Evolutionary conservation across 2,113 vertebrate species (phyloP), one percentile per base, ranked within the genome.

Genomic region (Synchiropus splendidus): DNA sequence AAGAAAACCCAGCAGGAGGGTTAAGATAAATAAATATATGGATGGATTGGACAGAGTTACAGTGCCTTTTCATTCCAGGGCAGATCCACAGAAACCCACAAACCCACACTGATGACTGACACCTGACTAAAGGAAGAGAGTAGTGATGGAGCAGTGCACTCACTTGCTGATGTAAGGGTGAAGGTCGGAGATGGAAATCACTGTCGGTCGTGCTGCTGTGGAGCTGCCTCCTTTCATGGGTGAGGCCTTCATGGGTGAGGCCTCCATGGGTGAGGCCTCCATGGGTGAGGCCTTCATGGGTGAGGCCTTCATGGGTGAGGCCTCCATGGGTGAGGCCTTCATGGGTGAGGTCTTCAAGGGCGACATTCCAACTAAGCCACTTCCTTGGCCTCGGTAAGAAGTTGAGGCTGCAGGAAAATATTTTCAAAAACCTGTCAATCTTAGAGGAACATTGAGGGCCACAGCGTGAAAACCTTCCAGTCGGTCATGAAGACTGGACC

Each of bases 151-250:
- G 21, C 21, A 27, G 21, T n/a, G 2, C 4, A 78, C 80, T 52
- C 47, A 83, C 92, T 86, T 93, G 45, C 83, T 88, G 1, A 87
- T 85, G 74, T 95, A 93, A 0, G 90, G 92, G 62, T 89, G 91
- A 57, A 96, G 77, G 51, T 75, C 69, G 45, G 84, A 72, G 18
- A 96, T 91, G 0, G 88, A 86, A 4, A 90, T 80, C 16, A 89
- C 5, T 63, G 78, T 15, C 74, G 87, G 86, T 84, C 6, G 75
- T 54, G 42, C 48, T 77, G 16, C 39, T 0, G 0, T 15, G 9
- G 12, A 10, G 61, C 46, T 1, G 61, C 48, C 10, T 1, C 45
- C 39, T 64, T 59, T 59, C 10, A 36, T 36, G 5, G 67, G 42
- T 6, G 69, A 61, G 10, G 1, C 3, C 3, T 43, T 64, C 11